A percentile compares a stretch with the other conserved stretches of the same genome.
phyloP scores from a whole-genome alignment of 2,888 invertebrate genomes.

The Hydraecia micacea region DNA sequence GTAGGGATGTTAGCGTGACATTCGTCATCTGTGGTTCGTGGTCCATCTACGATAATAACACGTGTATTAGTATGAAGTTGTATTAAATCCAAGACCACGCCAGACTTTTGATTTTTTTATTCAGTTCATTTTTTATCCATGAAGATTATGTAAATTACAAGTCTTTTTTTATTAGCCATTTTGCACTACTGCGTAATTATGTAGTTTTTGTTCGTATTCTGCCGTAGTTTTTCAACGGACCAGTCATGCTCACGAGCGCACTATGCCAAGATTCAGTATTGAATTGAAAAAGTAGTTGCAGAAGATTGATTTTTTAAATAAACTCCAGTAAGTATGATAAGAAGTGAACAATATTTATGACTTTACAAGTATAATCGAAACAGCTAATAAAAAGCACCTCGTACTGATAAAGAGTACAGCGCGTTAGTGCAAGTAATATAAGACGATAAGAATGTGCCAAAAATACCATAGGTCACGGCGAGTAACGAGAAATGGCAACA shows the following conservation, averaged over 20 bases:
- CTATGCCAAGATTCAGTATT: constrained; percentile 1
- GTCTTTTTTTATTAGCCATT: constrained; percentile 14
- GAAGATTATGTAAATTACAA: constrained; percentile 17
- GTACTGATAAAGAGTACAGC: constrained; percentile 30
- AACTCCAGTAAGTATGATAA: not conserved
- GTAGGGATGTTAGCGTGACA: constrained; percentile 12
- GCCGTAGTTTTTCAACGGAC: constrained; percentile 19
- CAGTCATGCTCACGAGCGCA: constrained; percentile 8
- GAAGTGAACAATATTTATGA: constrained; percentile 5
- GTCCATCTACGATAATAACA: not conserved
- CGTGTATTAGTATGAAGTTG: not conserved
- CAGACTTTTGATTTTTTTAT: constrained; percentile 1
- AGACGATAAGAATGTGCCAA: constrained; percentile 63
- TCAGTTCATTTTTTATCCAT: constrained; percentile 15
- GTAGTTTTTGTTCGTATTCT: constrained; percentile 6
- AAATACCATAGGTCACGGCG: constrained; percentile 44
- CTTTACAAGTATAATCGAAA: constrained; percentile 5
- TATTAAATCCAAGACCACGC: not conserved
- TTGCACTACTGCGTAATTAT: constrained; percentile 2
- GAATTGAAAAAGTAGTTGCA: constrained; percentile 17
- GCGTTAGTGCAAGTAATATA: constrained; percentile 47
- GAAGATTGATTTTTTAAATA: not conserved
- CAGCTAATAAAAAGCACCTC: constrained; percentile 15
- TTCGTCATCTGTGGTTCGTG: constrained; percentile 7
- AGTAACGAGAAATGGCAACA: constrained; percentile 48